Percentiles rank a stretch among this genome's conserved stretches.
phyloP scores from a whole-genome alignment of 2,797 vertebrate genomes.

The Graptemys geographica region DNA sequence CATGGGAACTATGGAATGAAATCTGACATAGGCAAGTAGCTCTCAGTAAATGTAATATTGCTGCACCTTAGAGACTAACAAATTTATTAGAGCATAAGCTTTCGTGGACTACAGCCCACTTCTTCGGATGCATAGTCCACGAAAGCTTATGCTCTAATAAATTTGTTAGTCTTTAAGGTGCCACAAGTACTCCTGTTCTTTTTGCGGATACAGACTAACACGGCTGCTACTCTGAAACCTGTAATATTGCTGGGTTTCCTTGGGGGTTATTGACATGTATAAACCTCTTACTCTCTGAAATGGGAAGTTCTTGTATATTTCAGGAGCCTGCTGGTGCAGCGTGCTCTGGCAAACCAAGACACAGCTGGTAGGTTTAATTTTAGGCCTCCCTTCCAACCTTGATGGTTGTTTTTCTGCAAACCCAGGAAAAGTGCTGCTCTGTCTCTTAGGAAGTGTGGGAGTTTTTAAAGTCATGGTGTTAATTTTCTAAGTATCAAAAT shows the following conservation, averaged over 20 bases:
- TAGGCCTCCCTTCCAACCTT: background rate
- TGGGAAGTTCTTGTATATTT: slow-evolving; percentile 3
- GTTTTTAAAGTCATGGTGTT: slow-evolving; percentile 23
- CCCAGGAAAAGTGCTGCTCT: slow-evolving; percentile 6
- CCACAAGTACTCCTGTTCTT: no score
- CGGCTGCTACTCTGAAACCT: no score
- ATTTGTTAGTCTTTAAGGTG: no score
- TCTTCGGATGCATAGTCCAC: no score
- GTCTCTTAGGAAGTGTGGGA: background rate
- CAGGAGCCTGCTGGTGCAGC: slow-evolving; percentile 19
- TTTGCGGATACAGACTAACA: no score
- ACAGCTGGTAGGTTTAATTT: slow-evolving; percentile 28
- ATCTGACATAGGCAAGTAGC: rapidly evolving
- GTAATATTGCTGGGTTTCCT: background rate
- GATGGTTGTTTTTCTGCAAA: slow-evolving; percentile 25
- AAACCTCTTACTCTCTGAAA: background rate
- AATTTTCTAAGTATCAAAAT: background rate
- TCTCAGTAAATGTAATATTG: rapidly evolving
- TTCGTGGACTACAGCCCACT: no score
- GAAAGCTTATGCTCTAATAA: no score
- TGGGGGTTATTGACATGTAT: background rate
- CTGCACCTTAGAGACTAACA: background rate
- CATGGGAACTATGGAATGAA: rapidly evolving
- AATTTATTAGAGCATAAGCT: no score
- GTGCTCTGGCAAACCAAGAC: slow-evolving; percentile 39